Base-by-base conservation (phyloP, 2,888 invertebrate genomes). In the Drosophila multiciliata region DNA sequence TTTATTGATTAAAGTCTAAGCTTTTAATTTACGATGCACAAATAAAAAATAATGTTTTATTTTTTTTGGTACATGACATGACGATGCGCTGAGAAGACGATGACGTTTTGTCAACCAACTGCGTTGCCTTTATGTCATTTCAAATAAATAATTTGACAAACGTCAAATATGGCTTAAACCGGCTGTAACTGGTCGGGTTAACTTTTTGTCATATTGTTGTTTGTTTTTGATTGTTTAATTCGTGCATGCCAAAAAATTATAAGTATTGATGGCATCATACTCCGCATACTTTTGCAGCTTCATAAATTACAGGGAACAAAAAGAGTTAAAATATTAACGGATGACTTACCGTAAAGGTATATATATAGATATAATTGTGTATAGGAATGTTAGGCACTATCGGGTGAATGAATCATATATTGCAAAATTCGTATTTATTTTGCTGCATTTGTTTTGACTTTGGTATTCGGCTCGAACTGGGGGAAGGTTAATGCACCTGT, bases 231-330 rank as follows among this genome's bases (percentile, higher is more conserved):
- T 49, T 49, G 36, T 42, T 74, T 55, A 40, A 63, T 52, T 52
- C 35, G 48, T 61, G 59, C 45, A 35, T 52, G 59, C 50, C 58
- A 64, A 83, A 20, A 20, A 74, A 61, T 45, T 49, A 57, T 38
- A 64, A 40, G 58, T 70, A 72, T 84, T 74, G 67, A 69, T 84
- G 58, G 42, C 62, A 65, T 71, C 66, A 71, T 66, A 26, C 78
- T 68, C 64, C 78, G 69, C 73, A 75, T 69, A 38, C 76, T 54
- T 62, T 59, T 68, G 66, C 35, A 63, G 48, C 35, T 65, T 62
- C 70, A 85, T 89, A 83, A 85, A 89, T 89, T 89, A 83, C 87
- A 76, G 52, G n/a, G 20, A 26, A 55, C 50, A 53, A 57, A 64
- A 38, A 58, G 50, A 40, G 42, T 38, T 63, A 33, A 66, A 63